Evolutionary conservation across 2,113 vertebrate genomes (phyloP).

Genomic region (Zonotrichia leucophrys): DNA sequence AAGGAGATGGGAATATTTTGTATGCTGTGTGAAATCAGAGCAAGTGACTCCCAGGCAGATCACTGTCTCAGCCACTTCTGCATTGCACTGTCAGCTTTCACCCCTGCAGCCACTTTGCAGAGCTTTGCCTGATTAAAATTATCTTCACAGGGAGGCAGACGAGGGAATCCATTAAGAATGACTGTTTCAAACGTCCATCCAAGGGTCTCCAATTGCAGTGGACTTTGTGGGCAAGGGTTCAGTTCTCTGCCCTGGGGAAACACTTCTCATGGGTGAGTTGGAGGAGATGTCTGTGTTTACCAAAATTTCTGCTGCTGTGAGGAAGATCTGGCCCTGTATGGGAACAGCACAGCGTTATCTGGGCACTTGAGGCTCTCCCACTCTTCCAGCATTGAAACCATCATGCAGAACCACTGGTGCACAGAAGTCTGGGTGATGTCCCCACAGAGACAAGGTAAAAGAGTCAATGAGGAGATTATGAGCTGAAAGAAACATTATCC

Average conservation of each 20-base stretch:
- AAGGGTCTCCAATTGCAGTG: not conserved
- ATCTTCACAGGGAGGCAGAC: not conserved
- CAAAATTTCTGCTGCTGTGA: not conserved
- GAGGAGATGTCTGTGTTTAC: not conserved
- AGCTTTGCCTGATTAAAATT: not conserved
- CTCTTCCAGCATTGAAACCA: not conserved
- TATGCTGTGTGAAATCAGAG: not conserved
- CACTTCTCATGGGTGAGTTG: not conserved
- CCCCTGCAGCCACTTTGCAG: not conserved
- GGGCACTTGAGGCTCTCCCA: not conserved
- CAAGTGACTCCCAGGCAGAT: not conserved
- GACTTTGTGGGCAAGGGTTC: not conserved
- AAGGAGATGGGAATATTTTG: not conserved
- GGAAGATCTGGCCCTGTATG: not conserved
- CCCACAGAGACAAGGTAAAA: not conserved
- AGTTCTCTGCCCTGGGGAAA: not conserved
- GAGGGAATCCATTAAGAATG: not conserved
- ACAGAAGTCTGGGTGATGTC: not conserved
- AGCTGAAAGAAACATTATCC: not conserved
- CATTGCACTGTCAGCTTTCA: fast-evolving
- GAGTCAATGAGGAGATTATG: not conserved
- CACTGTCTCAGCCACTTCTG: not conserved
- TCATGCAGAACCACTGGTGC: not conserved
- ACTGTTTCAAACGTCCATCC: not conserved
- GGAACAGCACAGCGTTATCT: not conserved